These are phyloP conservation scores for Salvator merianae DNA, from an alignment of 2,113 vertebrate species.

Conservation along the genomic window DNA sequence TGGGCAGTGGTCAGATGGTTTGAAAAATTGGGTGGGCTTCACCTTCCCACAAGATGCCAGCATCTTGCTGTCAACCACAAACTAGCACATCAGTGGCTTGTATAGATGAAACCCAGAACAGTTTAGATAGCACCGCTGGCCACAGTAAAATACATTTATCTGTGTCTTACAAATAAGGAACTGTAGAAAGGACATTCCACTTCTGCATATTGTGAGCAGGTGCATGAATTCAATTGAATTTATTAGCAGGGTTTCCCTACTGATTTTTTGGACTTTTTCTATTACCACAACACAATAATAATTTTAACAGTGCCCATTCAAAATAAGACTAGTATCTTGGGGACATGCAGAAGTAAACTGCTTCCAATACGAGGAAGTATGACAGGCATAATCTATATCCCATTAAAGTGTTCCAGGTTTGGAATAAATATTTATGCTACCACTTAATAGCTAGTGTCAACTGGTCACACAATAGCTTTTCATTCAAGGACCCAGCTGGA, in stretches of 20 bases:
- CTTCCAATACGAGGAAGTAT: neutral
- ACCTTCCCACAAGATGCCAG: too few relatives aligned
- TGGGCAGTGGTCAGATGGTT: too few relatives aligned
- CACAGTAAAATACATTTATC: neutral
- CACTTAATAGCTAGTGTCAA: conserved; percentile 45
- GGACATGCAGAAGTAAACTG: neutral
- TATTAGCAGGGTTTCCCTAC: neutral
- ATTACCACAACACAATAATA: neutral
- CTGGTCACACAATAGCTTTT: conserved; percentile 42
- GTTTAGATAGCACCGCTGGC: neutral
- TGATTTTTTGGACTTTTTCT: neutral
- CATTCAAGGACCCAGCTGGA: neutral
- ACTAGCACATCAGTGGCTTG: too few relatives aligned
- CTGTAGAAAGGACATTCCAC: accelerated
- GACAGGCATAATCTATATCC: neutral
- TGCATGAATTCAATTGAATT: conserved; percentile 14
- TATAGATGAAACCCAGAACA: too few relatives aligned
- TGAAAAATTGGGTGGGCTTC: too few relatives aligned
- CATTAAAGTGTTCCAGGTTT: conserved; percentile 34
- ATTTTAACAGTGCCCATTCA: neutral
- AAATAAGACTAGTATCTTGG: neutral
- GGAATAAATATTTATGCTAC: conserved; percentile 42
- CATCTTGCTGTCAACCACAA: too few relatives aligned
- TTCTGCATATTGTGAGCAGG: conserved; percentile 7
- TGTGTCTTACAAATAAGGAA: neutral